Evolutionary conservation across 2,113 vertebrate genomes (phyloP), one percentile per base, ranked within the genome.

Genomic region (Oryzias celebensis): DNA sequence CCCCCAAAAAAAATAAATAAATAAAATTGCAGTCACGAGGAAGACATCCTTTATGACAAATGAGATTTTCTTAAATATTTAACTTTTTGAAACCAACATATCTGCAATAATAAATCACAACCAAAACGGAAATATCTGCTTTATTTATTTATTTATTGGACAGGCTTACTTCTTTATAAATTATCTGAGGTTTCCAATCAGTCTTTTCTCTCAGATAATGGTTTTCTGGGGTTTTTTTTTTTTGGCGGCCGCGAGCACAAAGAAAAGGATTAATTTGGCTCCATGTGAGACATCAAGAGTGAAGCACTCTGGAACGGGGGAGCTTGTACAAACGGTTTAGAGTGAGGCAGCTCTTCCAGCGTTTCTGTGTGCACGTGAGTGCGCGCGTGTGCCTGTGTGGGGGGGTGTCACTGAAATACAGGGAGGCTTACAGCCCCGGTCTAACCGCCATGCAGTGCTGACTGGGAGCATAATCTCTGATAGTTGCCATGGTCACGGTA

Each of bases 401-500:
- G 73, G 66, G 66, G 61, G 67, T 71, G 69, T 75, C 64, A 4
- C 68, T 54, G 71, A 74, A 82, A 84, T 71, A 81, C 20, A 66
- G 51, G 60, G 66, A 68, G 52, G 79, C 62, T 84, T 81, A 85
- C 5, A 70, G 69, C 58, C 20, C 52, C 73, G 60, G 45, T 74
- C 49, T 85, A 82, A 86, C 82, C 86, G 68, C 74, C 75, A 26
- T 77, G 74, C 67, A 78, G 69, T 52, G 73, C 86, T 85, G 82
- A 81, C 83, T 87, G 82, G 65, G 60, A 72, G 77, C 78, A 79
- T 87, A 83, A 87, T 87, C 86, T 78, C 80, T 87, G 88, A 90
- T 90, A 90, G 88, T 91, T 90, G 83, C 88, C 88, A 88, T 90
- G 87, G 83, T 28, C 75, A 85, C 89, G 65, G 71, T 85, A 87